A percentile compares a stretch with the other conserved stretches of the same genome.
These are phyloP conservation scores for Glossosoma conforme DNA, from an alignment of 1,140 invertebrate species.

Conservation along the genomic window DNA sequence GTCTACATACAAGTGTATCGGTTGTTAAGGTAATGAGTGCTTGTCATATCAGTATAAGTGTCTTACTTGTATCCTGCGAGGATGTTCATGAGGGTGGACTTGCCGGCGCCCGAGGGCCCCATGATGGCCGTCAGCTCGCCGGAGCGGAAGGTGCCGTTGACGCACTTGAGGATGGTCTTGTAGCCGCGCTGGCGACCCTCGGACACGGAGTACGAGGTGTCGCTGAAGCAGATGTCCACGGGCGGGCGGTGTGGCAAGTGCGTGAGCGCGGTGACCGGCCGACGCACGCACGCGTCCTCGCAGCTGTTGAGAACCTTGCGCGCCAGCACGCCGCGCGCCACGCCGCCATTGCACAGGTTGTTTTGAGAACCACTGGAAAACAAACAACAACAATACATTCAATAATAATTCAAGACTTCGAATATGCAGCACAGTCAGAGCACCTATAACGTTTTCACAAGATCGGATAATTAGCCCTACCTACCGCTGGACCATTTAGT, in stretches of 20 bases:
- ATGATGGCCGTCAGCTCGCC: conserved; percentile 86
- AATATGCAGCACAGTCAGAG: too few relatives aligned
- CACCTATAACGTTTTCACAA: too few relatives aligned
- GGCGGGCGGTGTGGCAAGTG: conserved; percentile 76
- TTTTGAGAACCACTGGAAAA: conserved; percentile 60
- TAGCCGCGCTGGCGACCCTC: conserved; percentile 73
- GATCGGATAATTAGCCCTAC: too few relatives aligned
- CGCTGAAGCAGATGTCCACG: conserved; percentile 81
- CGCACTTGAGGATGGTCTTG: conserved; percentile 77
- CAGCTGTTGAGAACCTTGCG: conserved; percentile 64
- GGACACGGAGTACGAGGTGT: conserved; percentile 79
- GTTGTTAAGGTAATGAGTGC: background rate
- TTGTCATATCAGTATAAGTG: background rate
- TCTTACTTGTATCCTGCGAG: conserved; percentile 85
- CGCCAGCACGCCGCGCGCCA: conserved; percentile 51
- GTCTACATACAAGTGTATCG: too few relatives aligned
- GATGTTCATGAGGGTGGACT: conserved; percentile 88
- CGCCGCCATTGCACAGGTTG: conserved; percentile 65
- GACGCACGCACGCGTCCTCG: conserved; percentile 53
- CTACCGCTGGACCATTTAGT: too few relatives aligned
- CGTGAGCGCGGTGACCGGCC: conserved; percentile 59
- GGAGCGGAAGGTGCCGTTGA: conserved; percentile 76
- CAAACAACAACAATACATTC: conserved; percentile 17
- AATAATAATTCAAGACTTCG: too few relatives aligned
- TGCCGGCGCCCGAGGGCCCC: conserved; percentile 91